Base-by-base conservation (phyloP, 2,113 vertebrate genomes). In the Lanius collurio region DNA sequence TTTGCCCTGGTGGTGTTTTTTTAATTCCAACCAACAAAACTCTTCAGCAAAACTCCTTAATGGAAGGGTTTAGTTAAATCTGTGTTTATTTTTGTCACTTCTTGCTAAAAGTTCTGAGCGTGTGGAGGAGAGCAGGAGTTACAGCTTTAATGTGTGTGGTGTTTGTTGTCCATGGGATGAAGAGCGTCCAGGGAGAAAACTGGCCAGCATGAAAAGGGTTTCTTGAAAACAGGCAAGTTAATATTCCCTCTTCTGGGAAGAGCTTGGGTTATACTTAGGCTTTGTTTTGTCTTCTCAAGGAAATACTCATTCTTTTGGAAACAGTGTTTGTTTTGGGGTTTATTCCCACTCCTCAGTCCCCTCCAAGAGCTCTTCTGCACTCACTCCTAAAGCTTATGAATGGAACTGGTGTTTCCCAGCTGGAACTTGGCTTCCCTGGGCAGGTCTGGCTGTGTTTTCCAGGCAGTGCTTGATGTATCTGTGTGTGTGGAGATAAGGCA, bases 1-100 rank as follows among this genome's bases (percentile, higher is more conserved):
- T 15, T 31, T 31, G 3, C 42, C 4, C 1, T 2, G 14, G 0
- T 7, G 64, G 15, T 7, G 13, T 0, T 4, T 47, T 47, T 74
- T 24, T 10, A 7, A 27, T 42, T 39, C 18, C 15, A 3, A 3
- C n/a, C 8, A 31, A 2, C 37, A 8, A 23, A 78, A 37, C 3
- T 44, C 19, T 20, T 8, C 2, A 15, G 13, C 15, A 20, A 31
- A 60, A 10, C 4, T 3, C 23, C 27, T 47, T 20, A 4, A 15
- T 9, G 5, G 1, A 19, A 63, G 47, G 33, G 8, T 33, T 35
- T 56, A 21, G n/a, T 39, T 62, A 31, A 49, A 13, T 13, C 4
- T 1, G 0, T 15, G 44, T 19, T 26, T 35, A 1, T 11, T 41
- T 31, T 42, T 9, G 15, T 33, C 19, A 11, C 26, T 12, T 8